A percentile compares a stretch with the other conserved stretches of the same genome.
phyloP scores from a whole-genome alignment of 2,797 vertebrate species.

The Linurgus olivaceus region DNA sequence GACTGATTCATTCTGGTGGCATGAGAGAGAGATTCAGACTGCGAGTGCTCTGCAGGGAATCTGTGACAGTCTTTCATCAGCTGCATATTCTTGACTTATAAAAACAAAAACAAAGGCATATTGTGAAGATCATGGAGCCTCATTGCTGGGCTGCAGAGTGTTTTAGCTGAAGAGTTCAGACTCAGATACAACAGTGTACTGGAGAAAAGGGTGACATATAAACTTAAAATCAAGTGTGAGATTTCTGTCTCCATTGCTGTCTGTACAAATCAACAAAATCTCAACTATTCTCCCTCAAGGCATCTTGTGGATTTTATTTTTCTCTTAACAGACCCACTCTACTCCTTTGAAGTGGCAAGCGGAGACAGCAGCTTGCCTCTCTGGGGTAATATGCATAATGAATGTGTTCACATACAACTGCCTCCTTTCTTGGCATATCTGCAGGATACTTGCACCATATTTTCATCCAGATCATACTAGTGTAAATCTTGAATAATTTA shows the following conservation, averaged over 20 bases:
- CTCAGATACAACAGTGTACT: neutral
- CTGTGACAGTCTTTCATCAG: conserved; percentile 56
- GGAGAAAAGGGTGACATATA: neutral
- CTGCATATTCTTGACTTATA: conserved; percentile 48
- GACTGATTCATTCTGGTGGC: conserved; percentile 43
- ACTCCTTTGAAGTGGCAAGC: conserved; percentile 31
- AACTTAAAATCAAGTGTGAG: conserved; percentile 30
- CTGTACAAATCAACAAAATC: conserved; percentile 40
- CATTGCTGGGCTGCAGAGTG: neutral
- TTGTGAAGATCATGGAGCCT: conserved; percentile 18
- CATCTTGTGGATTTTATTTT: conserved; percentile 35
- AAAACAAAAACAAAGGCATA: conserved; percentile 58
- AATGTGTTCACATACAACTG: neutral
- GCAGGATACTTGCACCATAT: neutral
- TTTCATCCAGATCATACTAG: neutral
- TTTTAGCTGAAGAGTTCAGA: conserved; percentile 35
- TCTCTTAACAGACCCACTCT: conserved; percentile 20
- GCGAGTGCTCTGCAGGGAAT: conserved; percentile 34
- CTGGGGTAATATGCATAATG: neutral
- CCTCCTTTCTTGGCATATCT: neutral
- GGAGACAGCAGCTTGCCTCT: conserved; percentile 1
- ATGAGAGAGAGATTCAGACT: conserved; percentile 33
- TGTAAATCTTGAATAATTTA: conserved; percentile 9
- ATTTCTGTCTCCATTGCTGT: conserved; percentile 43
- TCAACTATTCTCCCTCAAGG: neutral